Evolutionary conservation across 1,140 invertebrate species (phyloP).

Genomic region (Oncopodura yosiiana): DNA sequence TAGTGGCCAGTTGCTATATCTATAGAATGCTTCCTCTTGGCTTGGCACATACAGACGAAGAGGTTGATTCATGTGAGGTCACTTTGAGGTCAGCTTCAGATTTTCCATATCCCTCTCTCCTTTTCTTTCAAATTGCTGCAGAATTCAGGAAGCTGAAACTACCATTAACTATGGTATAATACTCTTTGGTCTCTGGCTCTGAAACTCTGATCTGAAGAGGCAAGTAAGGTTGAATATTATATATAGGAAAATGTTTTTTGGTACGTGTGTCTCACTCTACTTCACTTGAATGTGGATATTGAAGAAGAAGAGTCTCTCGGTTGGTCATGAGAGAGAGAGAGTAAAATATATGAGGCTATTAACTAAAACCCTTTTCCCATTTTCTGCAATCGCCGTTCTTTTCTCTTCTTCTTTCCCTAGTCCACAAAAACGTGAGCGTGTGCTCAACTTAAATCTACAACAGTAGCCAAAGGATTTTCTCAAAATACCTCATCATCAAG

Average conservation of each 20-base stretch:
- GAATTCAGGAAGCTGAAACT: constrained; percentile 1
- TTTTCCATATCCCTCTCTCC: constrained; percentile 12
- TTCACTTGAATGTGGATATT: not conserved
- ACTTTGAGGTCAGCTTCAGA: constrained; percentile 27
- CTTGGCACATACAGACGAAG: too few species aligned
- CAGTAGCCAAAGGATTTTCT: constrained; percentile 18
- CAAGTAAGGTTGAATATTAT: not conserved
- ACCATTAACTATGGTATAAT: constrained; percentile 5
- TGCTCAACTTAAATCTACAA: not conserved
- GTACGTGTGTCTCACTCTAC: too few species aligned
- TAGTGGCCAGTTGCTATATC: too few species aligned
- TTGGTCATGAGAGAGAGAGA: not conserved
- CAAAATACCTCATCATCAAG: constrained; percentile 31
- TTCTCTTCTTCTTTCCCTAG: constrained; percentile 6
- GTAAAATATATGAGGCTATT: constrained; percentile 33
- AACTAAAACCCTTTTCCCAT: constrained; percentile 32
- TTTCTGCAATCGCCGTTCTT: constrained; percentile 29
- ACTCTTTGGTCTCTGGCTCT: not conserved
- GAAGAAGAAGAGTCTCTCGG: not conserved
- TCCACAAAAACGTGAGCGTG: not conserved
- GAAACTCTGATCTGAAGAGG: not conserved
- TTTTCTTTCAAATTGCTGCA: not conserved
- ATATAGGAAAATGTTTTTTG: too few species aligned
- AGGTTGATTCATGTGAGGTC: constrained; percentile 34
- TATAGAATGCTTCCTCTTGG: too few species aligned